Evolutionary conservation across 2,113 vertebrate species (phyloP), one percentile per base, ranked within the genome.

Genomic region (Pelvicachromis taeniatus): DNA sequence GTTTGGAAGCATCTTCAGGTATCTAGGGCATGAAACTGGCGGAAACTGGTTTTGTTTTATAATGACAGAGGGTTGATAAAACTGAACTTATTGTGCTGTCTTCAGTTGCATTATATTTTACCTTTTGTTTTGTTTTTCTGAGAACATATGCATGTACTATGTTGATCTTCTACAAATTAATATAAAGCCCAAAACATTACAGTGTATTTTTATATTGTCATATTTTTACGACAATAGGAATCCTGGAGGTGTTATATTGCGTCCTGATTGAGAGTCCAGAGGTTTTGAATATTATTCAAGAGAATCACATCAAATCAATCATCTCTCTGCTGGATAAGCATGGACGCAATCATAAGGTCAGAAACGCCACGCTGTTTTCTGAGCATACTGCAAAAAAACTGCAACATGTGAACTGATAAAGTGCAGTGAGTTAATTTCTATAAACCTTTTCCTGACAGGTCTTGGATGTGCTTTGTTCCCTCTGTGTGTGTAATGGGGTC

Each of bases 221-320:
- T 31, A n/a, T 83, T 80, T 75, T 78, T 38, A 63, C 0, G 19
- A 31, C 73, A 13, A 53, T 85, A 98, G 98, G 98, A 29, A 99
- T 99, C 91, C 92, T 99, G 89, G 98, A 99, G 92, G 98, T 99
- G n/a, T 92, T 99, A 73, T 98, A 98, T 89, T 99, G 98, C 58
- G 97, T 99, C 52, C 95, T 99, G 31, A 98, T 99, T 29, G 98
- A 99, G 93, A 98, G 98, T 88, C 98, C 98, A 1, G 98, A 98
- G 83, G 98, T 98, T 40, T 93, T 99, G 54, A 99, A 98, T 88
- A 99, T 99, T 80, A 99, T 99, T 91, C 97, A 98, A 87, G 97
- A 99, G 90, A 97, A 97, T 94, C 98, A 99, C 93, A 99, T 99
- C 92, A 98, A 98, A 83, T 99, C 98, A 13, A 98, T 99, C 87